Base-by-base conservation (phyloP, 2,113 vertebrate genomes). In the Bagarius yarrelli region DNA sequence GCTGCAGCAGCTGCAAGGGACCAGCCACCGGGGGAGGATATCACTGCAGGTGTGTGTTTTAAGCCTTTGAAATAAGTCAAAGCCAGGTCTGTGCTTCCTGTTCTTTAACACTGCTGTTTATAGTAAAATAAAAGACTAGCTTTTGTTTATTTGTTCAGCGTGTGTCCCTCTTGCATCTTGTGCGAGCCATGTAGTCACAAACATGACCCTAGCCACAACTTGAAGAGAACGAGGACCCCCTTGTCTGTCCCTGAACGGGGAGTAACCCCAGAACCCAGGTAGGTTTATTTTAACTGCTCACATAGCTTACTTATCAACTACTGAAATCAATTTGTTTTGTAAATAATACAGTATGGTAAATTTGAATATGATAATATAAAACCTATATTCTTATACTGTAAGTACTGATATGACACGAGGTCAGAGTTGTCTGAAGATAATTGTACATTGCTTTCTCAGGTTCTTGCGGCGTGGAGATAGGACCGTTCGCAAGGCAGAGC, bases 401-500 rank as follows among this genome's bases (percentile, higher is more conserved):
- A 44, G 21, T 40, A 76, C 2, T 59, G 21, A 57, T 30, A 15
- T 66, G 30, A 44, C 16, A 5, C 56, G 0, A 64, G 14, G 21
- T 6, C n/a, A 16, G 19, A 25, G 23, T 36, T 40, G 72, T 15
- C 30, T 66, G 16, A 52, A 14, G 21, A 34, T 53, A 21, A n/a
- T 69, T 79, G 34, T 74, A 13, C 61, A 47, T 44, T 44, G 14
- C 25, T 89, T 87, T 88, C 18, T 80, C 87, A 99, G 97, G 91
- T 95, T 98, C 80, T 95, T 96, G 89, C 94, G 96, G 72, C 95
- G 96, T 87, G 95, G 96, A 89, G 97, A 99, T 91, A 94, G 96
- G 90, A 96, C 94, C 71, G 96, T 98, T 86, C 92, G 96, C 89
- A 98, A 98, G 89, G 96, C 96, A 18, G 98, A 99, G 89, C 95